A percentile compares a stretch with the other conserved stretches of the same genome.
Conservation (phyloP, 2,888 invertebrate species). For the Hermaeophaga mercurialis region DNA sequence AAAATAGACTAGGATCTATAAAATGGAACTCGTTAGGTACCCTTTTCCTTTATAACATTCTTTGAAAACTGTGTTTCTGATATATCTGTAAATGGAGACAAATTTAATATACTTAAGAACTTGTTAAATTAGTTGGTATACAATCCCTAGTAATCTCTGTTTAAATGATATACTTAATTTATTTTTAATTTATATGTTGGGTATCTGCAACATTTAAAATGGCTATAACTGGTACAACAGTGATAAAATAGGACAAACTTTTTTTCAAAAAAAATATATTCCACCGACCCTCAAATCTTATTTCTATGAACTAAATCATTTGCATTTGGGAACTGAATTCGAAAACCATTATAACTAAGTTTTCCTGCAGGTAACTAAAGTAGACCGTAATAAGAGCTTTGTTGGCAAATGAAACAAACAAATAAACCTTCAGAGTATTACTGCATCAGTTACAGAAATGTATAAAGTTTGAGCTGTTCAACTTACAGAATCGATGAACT, state of each 20-base stretch:
- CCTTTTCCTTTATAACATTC: not conserved
- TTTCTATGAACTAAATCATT: constrained; percentile 2
- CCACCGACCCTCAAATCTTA: not conserved
- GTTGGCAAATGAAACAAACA: constrained; percentile 10
- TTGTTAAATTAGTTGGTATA: no score
- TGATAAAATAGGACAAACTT: no score
- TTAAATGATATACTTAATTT: no score
- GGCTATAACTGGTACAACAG: no score
- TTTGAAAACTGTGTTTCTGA: not conserved
- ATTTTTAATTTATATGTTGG: no score
- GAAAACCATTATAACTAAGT: constrained; percentile 7
- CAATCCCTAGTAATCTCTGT: no score
- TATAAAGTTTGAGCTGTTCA: no score
- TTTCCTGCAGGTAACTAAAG: constrained; percentile 14
- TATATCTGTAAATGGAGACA: not conserved
- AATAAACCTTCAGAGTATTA: no score
- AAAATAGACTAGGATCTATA: not conserved
- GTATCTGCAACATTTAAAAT: no score
- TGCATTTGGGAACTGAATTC: constrained; percentile 11
- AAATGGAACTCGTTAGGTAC: not conserved
- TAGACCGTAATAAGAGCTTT: constrained; percentile 11
- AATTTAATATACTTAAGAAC: not conserved
- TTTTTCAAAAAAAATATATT: no score
- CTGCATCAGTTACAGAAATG: no score
- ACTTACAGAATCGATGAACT: no score